Conservation (phyloP, 2,113 vertebrate species). For the Chlorodrepanis virens region DNA sequence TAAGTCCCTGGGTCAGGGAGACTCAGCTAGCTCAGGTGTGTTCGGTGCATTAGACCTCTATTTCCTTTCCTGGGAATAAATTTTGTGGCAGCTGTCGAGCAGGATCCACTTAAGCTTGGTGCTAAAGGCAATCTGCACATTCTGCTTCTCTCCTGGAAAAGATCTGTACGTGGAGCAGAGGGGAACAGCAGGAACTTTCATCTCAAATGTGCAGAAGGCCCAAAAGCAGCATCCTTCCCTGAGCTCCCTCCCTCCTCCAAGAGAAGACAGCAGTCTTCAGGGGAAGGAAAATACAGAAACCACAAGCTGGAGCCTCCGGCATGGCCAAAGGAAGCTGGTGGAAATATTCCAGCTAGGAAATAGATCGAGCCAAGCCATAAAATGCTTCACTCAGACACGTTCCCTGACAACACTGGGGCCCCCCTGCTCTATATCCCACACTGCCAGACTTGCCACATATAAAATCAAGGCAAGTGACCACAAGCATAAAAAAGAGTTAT, state of each 20-base stretch:
- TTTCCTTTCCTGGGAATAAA: background rate
- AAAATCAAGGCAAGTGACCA: slow-evolving; percentile 24
- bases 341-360: slow-evolving; percentile 49
- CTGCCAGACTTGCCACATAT: background rate
- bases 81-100: background rate
- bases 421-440: background rate
- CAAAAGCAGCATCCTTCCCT: background rate
- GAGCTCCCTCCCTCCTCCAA: background rate
- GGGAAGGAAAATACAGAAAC: slow-evolving; percentile 36
- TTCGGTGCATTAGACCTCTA: background rate
- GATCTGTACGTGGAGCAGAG: rapidly evolving
- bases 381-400: slow-evolving; percentile 10
- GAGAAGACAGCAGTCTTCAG: background rate
- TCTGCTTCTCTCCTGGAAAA: background rate
- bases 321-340: background rate
- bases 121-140: background rate
- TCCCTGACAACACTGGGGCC: background rate
- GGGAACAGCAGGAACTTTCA: background rate
- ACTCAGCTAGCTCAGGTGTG: background rate
- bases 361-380: slow-evolving; percentile 18
- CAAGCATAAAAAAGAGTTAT: slow-evolving; percentile 53
- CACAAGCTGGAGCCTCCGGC: background rate
- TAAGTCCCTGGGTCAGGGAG: rapidly evolving
- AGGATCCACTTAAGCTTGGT: background rate
- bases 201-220: background rate